phyloP scores from a whole-genome alignment of 1,140 invertebrate species.

The Brachystomella parvula region DNA sequence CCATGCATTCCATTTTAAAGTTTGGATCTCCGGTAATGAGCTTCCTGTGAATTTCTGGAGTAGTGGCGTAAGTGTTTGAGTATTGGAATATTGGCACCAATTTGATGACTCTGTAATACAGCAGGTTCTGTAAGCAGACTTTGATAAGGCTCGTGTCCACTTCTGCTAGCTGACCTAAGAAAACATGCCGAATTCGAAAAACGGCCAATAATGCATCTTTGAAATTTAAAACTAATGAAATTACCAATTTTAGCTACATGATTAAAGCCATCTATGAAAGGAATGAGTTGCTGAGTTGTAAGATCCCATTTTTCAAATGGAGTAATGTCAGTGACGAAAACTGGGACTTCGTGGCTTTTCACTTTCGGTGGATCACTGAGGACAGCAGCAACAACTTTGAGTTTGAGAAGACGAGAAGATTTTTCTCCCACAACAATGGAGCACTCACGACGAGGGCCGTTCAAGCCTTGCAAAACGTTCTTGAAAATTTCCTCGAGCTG shows the following conservation, averaged over 20 bases:
- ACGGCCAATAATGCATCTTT: not conserved
- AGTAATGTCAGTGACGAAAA: constrained; percentile 59
- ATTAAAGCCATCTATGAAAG: constrained; percentile 86
- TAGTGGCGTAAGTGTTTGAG: constrained; percentile 83
- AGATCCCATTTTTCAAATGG: constrained; percentile 72
- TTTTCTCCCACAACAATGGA: constrained; percentile 29
- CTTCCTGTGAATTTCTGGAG: constrained; percentile 60
- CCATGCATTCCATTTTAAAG: constrained; percentile 66
- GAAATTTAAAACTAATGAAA: not conserved
- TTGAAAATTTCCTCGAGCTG: constrained; percentile 42
- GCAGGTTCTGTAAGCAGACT: constrained; percentile 84
- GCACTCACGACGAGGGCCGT: constrained; percentile 38
- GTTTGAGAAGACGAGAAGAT: constrained; percentile 24
- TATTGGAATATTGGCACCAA: constrained; percentile 88
- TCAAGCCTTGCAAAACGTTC: constrained; percentile 41
- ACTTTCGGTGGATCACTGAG: constrained; percentile 63
- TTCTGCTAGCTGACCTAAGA: constrained; percentile 63
- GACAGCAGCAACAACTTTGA: constrained; percentile 38
- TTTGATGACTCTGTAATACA: constrained; percentile 71
- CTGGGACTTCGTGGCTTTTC: constrained; percentile 81
- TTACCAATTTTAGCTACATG: constrained; percentile 67
- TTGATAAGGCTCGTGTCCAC: constrained; percentile 91
- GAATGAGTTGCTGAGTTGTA: constrained; percentile 79
- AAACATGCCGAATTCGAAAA: no score
- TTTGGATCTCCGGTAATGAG: constrained; percentile 57